Conservation (phyloP, 1,140 invertebrate species). For the Phymorhynchus buccinoides region DNA sequence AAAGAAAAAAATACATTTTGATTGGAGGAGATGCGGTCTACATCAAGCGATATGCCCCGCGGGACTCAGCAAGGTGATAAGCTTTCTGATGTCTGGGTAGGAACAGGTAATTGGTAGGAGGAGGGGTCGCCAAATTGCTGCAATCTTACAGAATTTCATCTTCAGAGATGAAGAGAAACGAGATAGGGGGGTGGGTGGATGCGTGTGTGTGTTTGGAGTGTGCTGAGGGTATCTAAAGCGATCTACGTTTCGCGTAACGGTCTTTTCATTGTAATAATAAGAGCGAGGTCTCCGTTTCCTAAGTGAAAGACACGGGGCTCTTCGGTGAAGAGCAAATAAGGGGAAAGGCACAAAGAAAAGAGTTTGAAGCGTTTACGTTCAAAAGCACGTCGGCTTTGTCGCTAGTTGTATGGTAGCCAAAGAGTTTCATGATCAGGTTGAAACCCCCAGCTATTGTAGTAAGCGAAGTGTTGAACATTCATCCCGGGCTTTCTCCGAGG, state of each 20-base stretch:
- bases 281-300: background rate
- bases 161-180: background rate
- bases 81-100: background rate
- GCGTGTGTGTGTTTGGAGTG: background rate
- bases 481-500: no score
- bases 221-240: background rate
- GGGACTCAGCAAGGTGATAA: constrained; percentile 1
- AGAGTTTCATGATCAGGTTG: no score
- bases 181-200: background rate
- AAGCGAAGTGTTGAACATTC: no score
- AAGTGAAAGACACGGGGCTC: background rate
- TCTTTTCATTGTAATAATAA: background rate
- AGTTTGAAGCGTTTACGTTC: no score
- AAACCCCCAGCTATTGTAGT: no score
- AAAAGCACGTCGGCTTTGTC: no score
- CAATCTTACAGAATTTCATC: constrained; percentile 1
- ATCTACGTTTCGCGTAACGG: background rate
- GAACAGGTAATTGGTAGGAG: background rate
- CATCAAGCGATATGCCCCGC: background rate
- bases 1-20: constrained; percentile 5
- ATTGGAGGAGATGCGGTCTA: constrained; percentile 4
- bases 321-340: no score
- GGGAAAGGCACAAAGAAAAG: no score
- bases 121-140: background rate
- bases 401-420: no score